Evolutionary conservation across 2,113 vertebrate species (phyloP).

Genomic region (Coregonus clupeaformis): DNA sequence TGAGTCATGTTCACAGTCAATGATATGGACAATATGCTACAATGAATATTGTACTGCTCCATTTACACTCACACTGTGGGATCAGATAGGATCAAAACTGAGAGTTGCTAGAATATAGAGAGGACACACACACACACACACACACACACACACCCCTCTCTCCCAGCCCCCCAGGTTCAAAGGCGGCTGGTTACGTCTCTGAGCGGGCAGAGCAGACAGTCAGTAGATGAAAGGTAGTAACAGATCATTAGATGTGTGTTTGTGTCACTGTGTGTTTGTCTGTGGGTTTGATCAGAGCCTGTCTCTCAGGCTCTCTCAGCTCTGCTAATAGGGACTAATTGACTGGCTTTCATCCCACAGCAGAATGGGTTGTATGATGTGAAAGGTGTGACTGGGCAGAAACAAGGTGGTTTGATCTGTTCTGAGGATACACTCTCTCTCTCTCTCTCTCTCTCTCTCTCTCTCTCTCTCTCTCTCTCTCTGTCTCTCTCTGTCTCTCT

Average conservation of each 20-base stretch:
- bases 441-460: no score
- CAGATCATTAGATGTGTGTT: no score
- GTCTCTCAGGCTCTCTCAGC: slow-evolving; percentile 56
- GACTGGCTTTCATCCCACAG: slow-evolving; percentile 65
- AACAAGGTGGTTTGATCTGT: slow-evolving; percentile 41
- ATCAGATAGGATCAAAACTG: slow-evolving; percentile 12
- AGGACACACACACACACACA: slow-evolving; percentile 45
- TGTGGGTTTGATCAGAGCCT: no score
- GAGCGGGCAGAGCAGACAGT: slow-evolving; percentile 53
- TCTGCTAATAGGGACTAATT: slow-evolving; percentile 70
- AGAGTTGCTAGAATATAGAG: slow-evolving; percentile 29
- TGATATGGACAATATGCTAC: slow-evolving; percentile 42
- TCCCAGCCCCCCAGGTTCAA: slow-evolving; percentile 50
- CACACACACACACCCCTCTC: slow-evolving; percentile 37
- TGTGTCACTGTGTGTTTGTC: no score
- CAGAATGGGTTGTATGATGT: slow-evolving; percentile 51
- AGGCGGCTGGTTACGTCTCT: slow-evolving; percentile 55
- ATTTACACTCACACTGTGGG: slow-evolving; percentile 36
- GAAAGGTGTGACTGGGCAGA: slow-evolving; percentile 63
- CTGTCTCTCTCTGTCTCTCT: no score
- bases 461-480: no score
- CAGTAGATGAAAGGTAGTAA: slow-evolving; percentile 72
- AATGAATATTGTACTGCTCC: slow-evolving; percentile 21
- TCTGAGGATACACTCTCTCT: slow-evolving; percentile 36
- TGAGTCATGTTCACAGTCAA: slow-evolving; percentile 47